A percentile compares a stretch with the other conserved stretches of the same genome.
Conservation (phyloP, 2,113 vertebrate species). For the Fregata magnificens region DNA sequence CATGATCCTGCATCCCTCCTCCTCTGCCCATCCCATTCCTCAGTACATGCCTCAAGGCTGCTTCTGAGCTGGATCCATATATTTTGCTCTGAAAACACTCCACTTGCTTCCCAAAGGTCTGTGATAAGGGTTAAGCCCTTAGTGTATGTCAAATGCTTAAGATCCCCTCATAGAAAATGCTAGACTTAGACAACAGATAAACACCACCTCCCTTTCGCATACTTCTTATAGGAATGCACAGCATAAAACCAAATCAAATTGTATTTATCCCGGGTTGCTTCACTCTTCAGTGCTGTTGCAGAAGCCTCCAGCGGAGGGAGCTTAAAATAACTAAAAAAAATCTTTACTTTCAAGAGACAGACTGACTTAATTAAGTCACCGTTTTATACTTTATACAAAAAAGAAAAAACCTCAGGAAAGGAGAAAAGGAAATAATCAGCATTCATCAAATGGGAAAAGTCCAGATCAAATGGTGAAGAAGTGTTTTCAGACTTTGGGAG, state of each 20-base stretch:
- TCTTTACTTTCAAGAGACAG: neutral
- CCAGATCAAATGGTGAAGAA: neutral
- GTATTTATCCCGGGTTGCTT: neutral
- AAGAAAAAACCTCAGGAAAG: neutral
- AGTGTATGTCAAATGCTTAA: neutral
- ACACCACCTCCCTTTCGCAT: neutral
- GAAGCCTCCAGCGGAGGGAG: constrained; percentile 53
- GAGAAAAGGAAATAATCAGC: neutral
- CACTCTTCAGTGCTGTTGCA: constrained; percentile 34
- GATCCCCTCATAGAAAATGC: neutral
- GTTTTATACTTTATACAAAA: neutral
- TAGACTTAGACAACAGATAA: neutral
- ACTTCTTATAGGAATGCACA: neutral
- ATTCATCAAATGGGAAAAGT: constrained; percentile 6
- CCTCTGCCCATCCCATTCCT: neutral
- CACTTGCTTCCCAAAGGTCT: neutral
- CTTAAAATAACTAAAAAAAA: constrained; percentile 31
- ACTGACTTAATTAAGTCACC: constrained; percentile 26
- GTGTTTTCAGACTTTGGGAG: constrained; percentile 1
- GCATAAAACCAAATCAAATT: neutral
- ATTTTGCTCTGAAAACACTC: neutral
- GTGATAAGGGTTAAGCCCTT: neutral
- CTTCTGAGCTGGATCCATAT: neutral
- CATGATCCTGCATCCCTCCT: neutral
- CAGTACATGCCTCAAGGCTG: neutral